Evolutionary conservation across 1,140 invertebrate species (phyloP).

Genomic region (Drosophila kohkoa): DNA sequence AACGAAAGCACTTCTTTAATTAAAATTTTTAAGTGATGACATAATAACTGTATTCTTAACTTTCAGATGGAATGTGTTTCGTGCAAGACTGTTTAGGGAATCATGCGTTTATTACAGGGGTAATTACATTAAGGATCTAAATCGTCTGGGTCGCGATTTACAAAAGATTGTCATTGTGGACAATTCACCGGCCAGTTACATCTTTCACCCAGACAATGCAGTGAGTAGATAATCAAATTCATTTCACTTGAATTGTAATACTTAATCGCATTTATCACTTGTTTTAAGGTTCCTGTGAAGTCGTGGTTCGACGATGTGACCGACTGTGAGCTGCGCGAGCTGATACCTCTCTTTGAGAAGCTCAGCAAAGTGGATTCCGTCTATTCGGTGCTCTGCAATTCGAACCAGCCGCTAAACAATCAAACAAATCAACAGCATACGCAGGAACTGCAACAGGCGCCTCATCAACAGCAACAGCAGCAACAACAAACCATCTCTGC

Average conservation of each 20-base stretch:
- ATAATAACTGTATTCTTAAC: neutral
- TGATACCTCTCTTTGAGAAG: slow-evolving; percentile 98
- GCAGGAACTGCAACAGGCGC: slow-evolving; percentile 73
- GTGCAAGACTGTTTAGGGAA: slow-evolving; percentile 98
- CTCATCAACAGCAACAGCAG: slow-evolving; percentile 57
- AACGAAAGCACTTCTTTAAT: neutral
- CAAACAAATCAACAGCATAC: slow-evolving; percentile 71
- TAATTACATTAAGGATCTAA: slow-evolving; percentile 99
- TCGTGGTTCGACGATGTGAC: slow-evolving; percentile 99
- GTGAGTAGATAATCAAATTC: slow-evolving; percentile 87
- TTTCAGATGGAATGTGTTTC: slow-evolving; percentile 97
- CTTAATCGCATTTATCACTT: neutral
- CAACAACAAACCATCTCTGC: slow-evolving; percentile 83
- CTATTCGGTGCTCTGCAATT: slow-evolving; percentile 95
- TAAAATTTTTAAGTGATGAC: neutral
- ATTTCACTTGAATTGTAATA: neutral
- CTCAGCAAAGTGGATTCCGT: slow-evolving; percentile 97
- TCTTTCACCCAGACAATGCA: slow-evolving; percentile 99
- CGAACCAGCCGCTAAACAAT: slow-evolving; percentile 91
- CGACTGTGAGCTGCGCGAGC: slow-evolving; percentile 96
- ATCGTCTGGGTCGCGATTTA: slow-evolving; percentile 97
- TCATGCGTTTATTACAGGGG: slow-evolving; percentile 99
- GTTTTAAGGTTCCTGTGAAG: slow-evolving; percentile 94
- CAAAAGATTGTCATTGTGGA: slow-evolving; percentile 99
- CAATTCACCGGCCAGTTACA: slow-evolving; percentile 99